Evolutionary conservation across 2,888 invertebrate species (phyloP).

Genomic region (Apamea epomidion): DNA sequence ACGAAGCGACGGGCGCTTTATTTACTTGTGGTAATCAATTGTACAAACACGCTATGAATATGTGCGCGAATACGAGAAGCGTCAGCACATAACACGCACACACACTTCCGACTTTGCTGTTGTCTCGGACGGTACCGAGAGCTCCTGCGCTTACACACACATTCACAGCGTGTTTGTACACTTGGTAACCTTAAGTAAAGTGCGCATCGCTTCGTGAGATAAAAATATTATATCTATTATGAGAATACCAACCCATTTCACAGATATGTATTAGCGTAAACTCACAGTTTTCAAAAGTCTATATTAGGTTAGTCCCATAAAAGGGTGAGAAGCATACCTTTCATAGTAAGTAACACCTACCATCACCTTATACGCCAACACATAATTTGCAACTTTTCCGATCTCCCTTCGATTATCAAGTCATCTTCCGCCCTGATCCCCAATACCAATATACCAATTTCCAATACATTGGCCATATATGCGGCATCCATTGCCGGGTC

Average conservation of each 20-base stretch:
- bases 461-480: slow-evolving; percentile 60
- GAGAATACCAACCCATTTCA: not conserved
- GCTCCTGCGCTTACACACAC: too few species aligned
- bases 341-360: not conserved
- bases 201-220: too few species aligned
- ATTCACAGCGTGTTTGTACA: too few species aligned
- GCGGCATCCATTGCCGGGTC: slow-evolving; percentile 47
- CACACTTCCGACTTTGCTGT: too few species aligned
- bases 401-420: slow-evolving; percentile 57
- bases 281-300: not conserved
- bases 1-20: too few species aligned
- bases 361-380: not conserved
- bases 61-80: too few species aligned
- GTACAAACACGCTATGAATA: too few species aligned
- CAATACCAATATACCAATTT: slow-evolving; percentile 60
- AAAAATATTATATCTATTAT: too few species aligned
- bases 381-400: slow-evolving; percentile 56
- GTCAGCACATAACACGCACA: too few species aligned
- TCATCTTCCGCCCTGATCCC: slow-evolving; percentile 49
- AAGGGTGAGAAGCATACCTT: slow-evolving; percentile 11
- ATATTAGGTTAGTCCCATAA: not conserved
- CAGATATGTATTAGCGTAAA: not conserved
- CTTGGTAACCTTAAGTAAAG: too few species aligned
- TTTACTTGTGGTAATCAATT: too few species aligned
- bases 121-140: too few species aligned